phyloP scores from a whole-genome alignment of 2,797 vertebrate species.

The Neosilurus mollespiculum region DNA sequence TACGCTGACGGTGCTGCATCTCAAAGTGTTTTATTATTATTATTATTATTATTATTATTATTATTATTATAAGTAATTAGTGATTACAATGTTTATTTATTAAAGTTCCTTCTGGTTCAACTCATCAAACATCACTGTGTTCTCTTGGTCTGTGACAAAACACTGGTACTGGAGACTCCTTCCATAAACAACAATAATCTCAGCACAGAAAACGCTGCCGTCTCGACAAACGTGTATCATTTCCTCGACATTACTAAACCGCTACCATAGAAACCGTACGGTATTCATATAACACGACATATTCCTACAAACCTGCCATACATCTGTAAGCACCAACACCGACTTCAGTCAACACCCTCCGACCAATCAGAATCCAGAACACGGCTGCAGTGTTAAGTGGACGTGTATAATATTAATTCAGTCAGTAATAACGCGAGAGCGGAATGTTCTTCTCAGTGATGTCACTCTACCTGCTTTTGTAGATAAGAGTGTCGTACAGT shows the following conservation, averaged over 20 bases:
- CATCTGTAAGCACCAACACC: too few species aligned
- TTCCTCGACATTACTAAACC: neutral
- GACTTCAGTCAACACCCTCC: neutral
- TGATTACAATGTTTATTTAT: neutral
- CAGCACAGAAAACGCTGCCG: neutral
- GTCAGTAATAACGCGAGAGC: too few species aligned
- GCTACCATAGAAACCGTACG: neutral
- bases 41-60: neutral
- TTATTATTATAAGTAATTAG: too few species aligned
- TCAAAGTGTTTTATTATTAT: neutral
- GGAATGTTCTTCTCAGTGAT: too few species aligned
- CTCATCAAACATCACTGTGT: neutral
- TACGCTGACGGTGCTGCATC: neutral
- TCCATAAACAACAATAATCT: neutral
- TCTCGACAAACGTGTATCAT: neutral
- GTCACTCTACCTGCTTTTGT: too few species aligned
- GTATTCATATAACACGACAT: too few species aligned
- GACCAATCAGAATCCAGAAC: conserved; percentile 17
- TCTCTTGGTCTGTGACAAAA: neutral
- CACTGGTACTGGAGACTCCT: neutral
- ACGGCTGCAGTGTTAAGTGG: too few species aligned
- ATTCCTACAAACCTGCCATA: too few species aligned
- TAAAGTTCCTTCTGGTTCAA: neutral
- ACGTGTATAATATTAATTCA: too few species aligned
- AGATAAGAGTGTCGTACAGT: too few species aligned